Base-by-base conservation (phyloP, 2,797 vertebrate species). In the Leptoclinus maculatus region DNA sequence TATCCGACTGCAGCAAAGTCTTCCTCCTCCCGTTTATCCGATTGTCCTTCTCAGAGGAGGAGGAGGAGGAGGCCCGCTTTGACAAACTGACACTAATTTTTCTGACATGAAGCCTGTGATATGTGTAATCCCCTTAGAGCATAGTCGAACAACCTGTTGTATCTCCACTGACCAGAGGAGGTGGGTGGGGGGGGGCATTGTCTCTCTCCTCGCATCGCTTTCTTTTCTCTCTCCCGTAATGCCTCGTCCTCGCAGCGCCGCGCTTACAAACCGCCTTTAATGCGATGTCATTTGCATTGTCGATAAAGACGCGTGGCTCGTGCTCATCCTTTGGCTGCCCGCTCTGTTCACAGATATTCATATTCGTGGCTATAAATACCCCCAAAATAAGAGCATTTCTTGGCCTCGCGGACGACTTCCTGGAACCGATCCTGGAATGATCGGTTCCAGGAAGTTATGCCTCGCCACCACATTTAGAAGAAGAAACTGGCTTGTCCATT, bases 81-180 rank as follows among this genome's bases (percentile, higher is more conserved):
- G 85, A 86, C 85, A 79, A 87, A 82, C 79, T 76, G 86, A 89
- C 85, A 75, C 91, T 86, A 89, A 92, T 92, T 87, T 83, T 71
- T 79, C 82, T 88, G 89, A 92, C 92, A 86, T 68, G 83, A 90
- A 89, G 89, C 83, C 85, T 86, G 90, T 67, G 88, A 92, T 88
- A 89, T 90, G 84, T 91, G 89, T 93, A 91, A 93, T 93, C 90
- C 87, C 81, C 68, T 91, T 88, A 89, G 75, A 91, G 86, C 83
- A 72, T 76, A 79, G 72, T 87, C n/a, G 19, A 80, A 79, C 67
- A 88, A 84, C 81, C 85, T 89, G 81, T 86, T 90, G 78, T 80
- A 82, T 76, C 78, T 68, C 27, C 32, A 21, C 82, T 85, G 83
- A 83, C 87, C 83, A 53, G 67, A n/a, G 23, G 66, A 74, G 79